Percentiles rank a stretch among this genome's conserved stretches.
phyloP scores from a whole-genome alignment of 2,888 invertebrate genomes.

The Trypoxylon attenuatum region DNA sequence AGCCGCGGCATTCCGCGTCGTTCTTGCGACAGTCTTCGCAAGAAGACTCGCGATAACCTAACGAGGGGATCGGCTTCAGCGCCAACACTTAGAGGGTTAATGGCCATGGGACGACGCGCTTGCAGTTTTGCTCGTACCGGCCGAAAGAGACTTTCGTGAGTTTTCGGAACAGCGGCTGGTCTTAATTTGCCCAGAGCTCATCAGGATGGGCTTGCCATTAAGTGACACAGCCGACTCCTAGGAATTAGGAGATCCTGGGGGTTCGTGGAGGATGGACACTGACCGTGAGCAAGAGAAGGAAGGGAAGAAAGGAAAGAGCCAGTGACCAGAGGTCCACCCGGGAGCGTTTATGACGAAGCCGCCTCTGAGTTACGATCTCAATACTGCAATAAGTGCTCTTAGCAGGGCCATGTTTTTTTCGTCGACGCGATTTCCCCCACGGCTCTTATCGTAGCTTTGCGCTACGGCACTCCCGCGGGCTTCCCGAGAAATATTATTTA shows the following conservation, averaged over 20 bases:
- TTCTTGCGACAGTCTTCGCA: constrained; percentile 11
- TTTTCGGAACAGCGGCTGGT: constrained; percentile 5
- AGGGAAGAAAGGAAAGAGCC: constrained; percentile 11
- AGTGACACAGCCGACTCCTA: constrained; percentile 31
- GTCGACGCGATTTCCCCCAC: constrained; percentile 40
- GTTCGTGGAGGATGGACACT: neutral
- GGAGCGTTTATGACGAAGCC: constrained; percentile 70
- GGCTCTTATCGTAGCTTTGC: constrained; percentile 54
- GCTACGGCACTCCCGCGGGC: constrained; percentile 54
- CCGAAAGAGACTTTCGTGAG: neutral
- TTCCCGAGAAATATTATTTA: constrained; percentile 72
- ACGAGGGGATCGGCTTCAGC: constrained; percentile 45
- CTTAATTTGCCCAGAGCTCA: constrained; percentile 43
- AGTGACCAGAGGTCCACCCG: constrained; percentile 38
- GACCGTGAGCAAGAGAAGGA: neutral
- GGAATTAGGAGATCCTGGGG: neutral
- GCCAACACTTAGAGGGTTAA: constrained; percentile 32
- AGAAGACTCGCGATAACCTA: constrained; percentile 45
- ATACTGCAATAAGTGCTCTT: constrained; percentile 72
- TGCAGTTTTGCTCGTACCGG: neutral
- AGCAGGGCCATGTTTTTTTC: constrained; percentile 61
- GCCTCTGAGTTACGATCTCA: constrained; percentile 71
- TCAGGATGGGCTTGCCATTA: constrained; percentile 7
- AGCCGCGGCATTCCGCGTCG: constrained; percentile 27
- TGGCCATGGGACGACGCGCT: constrained; percentile 14